Evolutionary conservation across 64 coral and sea anemone genomes (phyloP).

Genomic region (Dendronephthya gigantea): DNA sequence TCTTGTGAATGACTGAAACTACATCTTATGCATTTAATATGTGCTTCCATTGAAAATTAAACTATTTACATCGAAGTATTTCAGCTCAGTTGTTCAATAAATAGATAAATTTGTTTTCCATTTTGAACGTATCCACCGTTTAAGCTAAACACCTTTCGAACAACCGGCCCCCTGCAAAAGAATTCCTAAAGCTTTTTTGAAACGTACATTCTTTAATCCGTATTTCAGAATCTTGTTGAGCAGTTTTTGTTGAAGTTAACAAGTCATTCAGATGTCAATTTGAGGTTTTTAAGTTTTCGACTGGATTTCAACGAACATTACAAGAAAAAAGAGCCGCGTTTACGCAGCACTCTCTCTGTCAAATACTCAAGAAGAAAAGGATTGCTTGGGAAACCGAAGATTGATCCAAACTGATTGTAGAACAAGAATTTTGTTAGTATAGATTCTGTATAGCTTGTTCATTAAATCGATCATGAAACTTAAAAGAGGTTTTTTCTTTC

Average conservation of each 20-base stretch:
- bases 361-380: neutral
- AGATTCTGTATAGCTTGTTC: neutral
- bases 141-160: no score
- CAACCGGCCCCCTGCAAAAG: no score
- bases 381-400: neutral
- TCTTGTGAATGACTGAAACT: no score
- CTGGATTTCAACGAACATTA: constrained; percentile 16
- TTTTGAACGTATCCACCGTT: no score
- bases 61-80: no score
- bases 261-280: constrained; percentile 15
- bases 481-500: neutral
- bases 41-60: no score
- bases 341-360: neutral
- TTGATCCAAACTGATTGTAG: neutral
- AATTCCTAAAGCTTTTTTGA: neutral
- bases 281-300: constrained; percentile 8
- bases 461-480: neutral
- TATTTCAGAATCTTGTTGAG: constrained; percentile 7
- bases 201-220: neutral
- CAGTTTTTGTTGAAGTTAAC: constrained; percentile 11
- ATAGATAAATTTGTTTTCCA: no score
- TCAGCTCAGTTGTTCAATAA: no score
- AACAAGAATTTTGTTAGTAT: neutral
- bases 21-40: no score
- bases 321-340: constrained; percentile 8